Base-by-base conservation (phyloP, 2,888 invertebrate genomes). In the Amphipoea oculea region DNA sequence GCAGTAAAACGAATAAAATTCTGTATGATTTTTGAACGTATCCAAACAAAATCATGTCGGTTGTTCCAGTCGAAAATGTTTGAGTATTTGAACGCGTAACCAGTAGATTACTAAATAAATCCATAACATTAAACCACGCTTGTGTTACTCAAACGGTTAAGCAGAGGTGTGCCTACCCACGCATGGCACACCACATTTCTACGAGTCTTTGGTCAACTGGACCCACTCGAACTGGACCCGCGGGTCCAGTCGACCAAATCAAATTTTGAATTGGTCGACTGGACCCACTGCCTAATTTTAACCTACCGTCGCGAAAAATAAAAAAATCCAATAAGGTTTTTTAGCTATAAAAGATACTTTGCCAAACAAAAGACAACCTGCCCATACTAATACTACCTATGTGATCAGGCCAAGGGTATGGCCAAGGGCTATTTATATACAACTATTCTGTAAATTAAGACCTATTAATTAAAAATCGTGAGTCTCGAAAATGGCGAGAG, bases 1-100 rank as follows among this genome's bases (percentile, higher is more conserved):
- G 17, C 40, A 83, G 57, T 60, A 67, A 63, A 78, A 73, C 17
- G 74, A 62, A 86, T 79, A 57, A 76, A 83, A 74, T 68, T 75
- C 29, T 69, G 66, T 75, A 45, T 84, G 40, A 73, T 78, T 83
- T 84, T 69, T 48, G 14, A 66, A 65, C 67, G 51, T 74, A 71
- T 48, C 5, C 63, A 78, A 84, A 86, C 57, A 70, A 82, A 82
- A 70, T 73, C 63, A 36, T 62, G 66, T 45, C 36, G 14, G 66
- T 73, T 86, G 65, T 86, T 77, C 45, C 9, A 63, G 60, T 51
- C 42, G 51, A 84, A 62, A 57, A 29, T 14, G 5, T 60, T 65
- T n/a, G 5, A 40, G 48, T 71, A 62, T 57, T 83, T 78, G 57
- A 71, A 48, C 14, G 42, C 12, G 65, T 62, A 65, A 75, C 23